These are phyloP conservation scores for Acropora tenuis DNA, from an alignment of 64 coral and sea anemone genomes.

Conservation along the genomic window DNA sequence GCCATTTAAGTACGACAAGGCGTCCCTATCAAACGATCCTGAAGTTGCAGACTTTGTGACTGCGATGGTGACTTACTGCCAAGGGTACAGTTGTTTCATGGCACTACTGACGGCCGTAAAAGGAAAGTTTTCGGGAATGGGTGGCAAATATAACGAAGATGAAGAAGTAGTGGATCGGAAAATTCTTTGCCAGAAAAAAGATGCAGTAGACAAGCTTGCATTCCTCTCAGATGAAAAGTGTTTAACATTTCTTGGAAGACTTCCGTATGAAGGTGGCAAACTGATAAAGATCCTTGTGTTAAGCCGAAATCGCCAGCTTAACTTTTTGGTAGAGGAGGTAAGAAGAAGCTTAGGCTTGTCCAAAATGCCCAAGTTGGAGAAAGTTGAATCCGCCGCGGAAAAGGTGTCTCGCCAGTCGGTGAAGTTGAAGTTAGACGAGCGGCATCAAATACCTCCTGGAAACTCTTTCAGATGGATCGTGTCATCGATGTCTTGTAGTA, in stretches of 20 bases:
- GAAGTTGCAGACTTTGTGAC: constrained; percentile 50
- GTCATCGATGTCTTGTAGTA: background rate
- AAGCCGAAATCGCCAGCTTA: background rate
- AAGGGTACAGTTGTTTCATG: constrained; percentile 32
- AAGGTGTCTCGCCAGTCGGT: constrained; percentile 18
- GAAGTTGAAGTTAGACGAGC: background rate
- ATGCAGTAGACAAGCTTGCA: constrained; percentile 6
- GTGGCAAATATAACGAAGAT: background rate
- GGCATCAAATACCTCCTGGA: background rate
- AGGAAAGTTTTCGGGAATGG: background rate
- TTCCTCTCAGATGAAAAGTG: constrained; percentile 32
- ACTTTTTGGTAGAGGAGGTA: background rate
- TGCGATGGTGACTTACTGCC: constrained; percentile 16
- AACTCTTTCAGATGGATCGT: background rate
- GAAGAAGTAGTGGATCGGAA: background rate
- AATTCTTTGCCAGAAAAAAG: background rate
- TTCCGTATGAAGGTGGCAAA: constrained; percentile 46
- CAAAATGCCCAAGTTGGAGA: background rate
- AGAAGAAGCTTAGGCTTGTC: background rate
- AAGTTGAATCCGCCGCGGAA: constrained; percentile 5
- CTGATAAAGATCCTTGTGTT: constrained; percentile 47
- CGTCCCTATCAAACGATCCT: background rate
- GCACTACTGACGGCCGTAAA: constrained; percentile 31
- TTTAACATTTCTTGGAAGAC: constrained; percentile 42
- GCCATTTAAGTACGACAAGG: background rate